phyloP scores from a whole-genome alignment of 2,888 invertebrate species.

The Isoperla grammatica region DNA sequence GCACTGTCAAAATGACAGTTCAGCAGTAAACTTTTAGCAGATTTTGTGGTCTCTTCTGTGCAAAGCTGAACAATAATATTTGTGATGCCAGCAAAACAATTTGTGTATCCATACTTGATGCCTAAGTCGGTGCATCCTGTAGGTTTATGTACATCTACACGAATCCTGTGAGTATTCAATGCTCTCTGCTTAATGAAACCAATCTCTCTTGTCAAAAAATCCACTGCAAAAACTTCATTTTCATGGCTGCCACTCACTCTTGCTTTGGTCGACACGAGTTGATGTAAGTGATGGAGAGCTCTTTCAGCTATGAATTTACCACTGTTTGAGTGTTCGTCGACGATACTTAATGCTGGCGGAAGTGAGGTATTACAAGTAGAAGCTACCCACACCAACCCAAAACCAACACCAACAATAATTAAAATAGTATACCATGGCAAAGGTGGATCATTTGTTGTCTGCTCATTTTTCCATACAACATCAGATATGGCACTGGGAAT shows the following conservation, averaged over 20 bases:
- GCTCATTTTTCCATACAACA: neutral
- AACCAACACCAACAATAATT: neutral
- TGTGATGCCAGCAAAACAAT: slow-evolving; percentile 44
- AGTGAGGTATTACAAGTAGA: slow-evolving; percentile 34
- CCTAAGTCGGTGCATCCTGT: slow-evolving; percentile 48
- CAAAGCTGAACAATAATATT: slow-evolving; percentile 48
- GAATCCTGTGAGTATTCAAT: slow-evolving; percentile 35
- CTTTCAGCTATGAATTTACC: slow-evolving; percentile 56
- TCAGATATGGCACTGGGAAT: too few species aligned
- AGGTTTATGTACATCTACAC: slow-evolving; percentile 46
- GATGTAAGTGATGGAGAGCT: slow-evolving; percentile 58
- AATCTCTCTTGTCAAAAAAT: too few species aligned
- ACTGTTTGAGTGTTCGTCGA: slow-evolving; percentile 42
- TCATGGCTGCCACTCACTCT: slow-evolving; percentile 36
- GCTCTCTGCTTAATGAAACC: too few species aligned
- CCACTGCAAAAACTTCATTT: too few species aligned
- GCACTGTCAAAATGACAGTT: slow-evolving; percentile 56
- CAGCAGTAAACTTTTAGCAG: slow-evolving; percentile 43
- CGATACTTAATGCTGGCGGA: slow-evolving; percentile 50
- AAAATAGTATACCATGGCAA: neutral
- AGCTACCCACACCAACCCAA: neutral
- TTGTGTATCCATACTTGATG: slow-evolving; percentile 45
- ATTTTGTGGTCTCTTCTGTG: slow-evolving; percentile 43
- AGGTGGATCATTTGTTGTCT: neutral
- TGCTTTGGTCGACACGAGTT: slow-evolving; percentile 39